A percentile compares a stretch with the other conserved stretches of the same genome.
Evolutionary conservation across 2,113 vertebrate genomes (phyloP).

Genomic region (Saccopteryx bilineata): DNA sequence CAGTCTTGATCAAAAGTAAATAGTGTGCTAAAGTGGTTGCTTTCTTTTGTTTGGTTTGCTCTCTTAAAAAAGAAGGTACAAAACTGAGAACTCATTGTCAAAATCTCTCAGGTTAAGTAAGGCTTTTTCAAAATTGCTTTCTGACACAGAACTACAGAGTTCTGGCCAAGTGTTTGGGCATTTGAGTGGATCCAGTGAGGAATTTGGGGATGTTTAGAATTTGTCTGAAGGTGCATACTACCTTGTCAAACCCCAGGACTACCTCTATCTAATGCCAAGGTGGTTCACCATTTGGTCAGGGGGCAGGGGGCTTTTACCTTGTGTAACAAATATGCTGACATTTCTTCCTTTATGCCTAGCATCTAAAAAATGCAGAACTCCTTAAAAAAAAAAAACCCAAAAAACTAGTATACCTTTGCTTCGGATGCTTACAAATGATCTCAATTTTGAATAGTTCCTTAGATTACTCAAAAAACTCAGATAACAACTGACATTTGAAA

Average conservation of each 20-base stretch:
- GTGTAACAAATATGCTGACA: not conserved
- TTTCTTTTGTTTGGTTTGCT: slow-evolving; percentile 34
- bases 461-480: slow-evolving; percentile 10
- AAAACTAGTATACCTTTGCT: not conserved
- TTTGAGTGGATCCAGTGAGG: not conserved
- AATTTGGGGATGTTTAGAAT: not conserved
- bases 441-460: slow-evolving; percentile 53
- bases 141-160: not conserved
- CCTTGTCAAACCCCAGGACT: not conserved
- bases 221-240: not conserved
- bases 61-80: slow-evolving; percentile 1
- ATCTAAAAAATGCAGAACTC: not conserved
- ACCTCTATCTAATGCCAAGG: not conserved
- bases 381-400: slow-evolving; percentile 17
- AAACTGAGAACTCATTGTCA: not conserved
- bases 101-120: slow-evolving; percentile 39
- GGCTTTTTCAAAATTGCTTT: slow-evolving; percentile 40
- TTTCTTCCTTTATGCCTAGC: not conserved
- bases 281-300: not conserved
- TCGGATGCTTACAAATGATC: slow-evolving; percentile 19
- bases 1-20: not conserved
- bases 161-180: not conserved
- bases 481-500: slow-evolving; percentile 25
- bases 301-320: slow-evolving; percentile 1
- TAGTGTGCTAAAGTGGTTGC: not conserved